Base-by-base conservation (phyloP, 2,888 invertebrate species). In the Alloplasta piceator region DNA sequence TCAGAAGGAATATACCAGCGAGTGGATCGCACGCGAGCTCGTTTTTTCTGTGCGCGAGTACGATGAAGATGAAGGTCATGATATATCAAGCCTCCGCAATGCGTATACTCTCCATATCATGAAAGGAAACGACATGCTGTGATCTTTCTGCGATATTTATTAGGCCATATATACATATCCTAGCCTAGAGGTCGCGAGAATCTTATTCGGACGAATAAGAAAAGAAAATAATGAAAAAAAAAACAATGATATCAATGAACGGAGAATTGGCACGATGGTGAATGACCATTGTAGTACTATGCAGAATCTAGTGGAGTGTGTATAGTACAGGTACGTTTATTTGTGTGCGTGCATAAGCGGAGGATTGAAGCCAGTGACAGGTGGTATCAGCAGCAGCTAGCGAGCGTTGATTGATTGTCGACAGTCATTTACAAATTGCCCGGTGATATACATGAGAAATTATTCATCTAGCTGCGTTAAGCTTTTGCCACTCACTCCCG, bases 21-120 rank as follows among this genome's bases (percentile, higher is more conserved):
- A 26, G 26, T 89, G 87, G 89, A 86, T 74, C 78, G 81, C 70
- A 70, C 70, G 66, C 74, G 81, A 64, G 77, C 70, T 77, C 70
- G 60, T 73, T 68, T 61, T 77, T 88, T 87, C 86, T 68, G 73
- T 61, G 64, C 39, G 38, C 38, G 56, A 26, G 68, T 26, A 73
- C 77, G 64, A 85, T 85, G 83, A 87, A 87, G 86, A 85, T 85
- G 82, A 86, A 85, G 83, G 74, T 85, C 84, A 78, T 74, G 70
- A 56, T 74, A 36, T 58, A 66, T 26, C 26, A 68, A 55, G 73
- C 63, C 58, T 67, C 52, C 64, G 12, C 26, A 46, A 16, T 5
- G 41, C 26, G 39, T 16, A 16, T 16, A 26, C 58, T 70, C 14
- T 7, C 12, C 38, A 39, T 26, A 16, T 70, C 60, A 48, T 38